Evolutionary conservation across 2,888 invertebrate genomes (phyloP).

Genomic region (Mystacides longicornis): DNA sequence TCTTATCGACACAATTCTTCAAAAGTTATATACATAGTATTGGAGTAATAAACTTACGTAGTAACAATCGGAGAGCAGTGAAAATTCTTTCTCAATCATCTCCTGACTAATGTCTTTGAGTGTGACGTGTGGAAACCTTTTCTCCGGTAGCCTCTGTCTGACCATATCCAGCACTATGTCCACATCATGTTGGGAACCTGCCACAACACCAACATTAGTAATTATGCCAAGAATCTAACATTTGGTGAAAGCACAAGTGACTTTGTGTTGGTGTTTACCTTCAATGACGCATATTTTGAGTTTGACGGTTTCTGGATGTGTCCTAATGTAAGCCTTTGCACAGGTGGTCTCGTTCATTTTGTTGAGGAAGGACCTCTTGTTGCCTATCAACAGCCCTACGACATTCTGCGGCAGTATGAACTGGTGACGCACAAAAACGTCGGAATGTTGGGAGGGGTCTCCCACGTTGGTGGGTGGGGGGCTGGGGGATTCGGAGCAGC

Average conservation of each 20-base stretch:
- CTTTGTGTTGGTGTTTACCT: conserved; percentile 42
- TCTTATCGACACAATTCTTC: too few species aligned
- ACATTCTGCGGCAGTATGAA: conserved; percentile 68
- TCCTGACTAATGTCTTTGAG: conserved; percentile 53
- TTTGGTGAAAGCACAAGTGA: neutral
- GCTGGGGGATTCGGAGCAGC: conserved; percentile 64
- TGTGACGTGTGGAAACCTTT: conserved; percentile 72
- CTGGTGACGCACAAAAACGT: conserved; percentile 53
- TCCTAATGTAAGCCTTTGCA: conserved; percentile 70
- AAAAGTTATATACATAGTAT: too few species aligned
- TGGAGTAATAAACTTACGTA: conserved; percentile 45
- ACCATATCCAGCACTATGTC: conserved; percentile 78
- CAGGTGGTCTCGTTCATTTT: conserved; percentile 71
- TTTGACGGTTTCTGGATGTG: conserved; percentile 65
- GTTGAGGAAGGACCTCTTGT: conserved; percentile 73
- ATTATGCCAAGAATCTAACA: neutral
- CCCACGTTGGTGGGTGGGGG: conserved; percentile 57
- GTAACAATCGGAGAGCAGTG: conserved; percentile 49
- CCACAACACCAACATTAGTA: conserved; percentile 18
- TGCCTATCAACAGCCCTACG: conserved; percentile 84
- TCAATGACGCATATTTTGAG: conserved; percentile 79
- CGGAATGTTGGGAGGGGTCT: conserved; percentile 40
- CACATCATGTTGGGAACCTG: conserved; percentile 70
- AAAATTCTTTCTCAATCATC: conserved; percentile 44
- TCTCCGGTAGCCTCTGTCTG: conserved; percentile 74